Percentiles rank a stretch among this genome's conserved stretches.
Conservation (phyloP, 92 coral and sea anemone genomes). For the Nematostella vectensis region DNA sequence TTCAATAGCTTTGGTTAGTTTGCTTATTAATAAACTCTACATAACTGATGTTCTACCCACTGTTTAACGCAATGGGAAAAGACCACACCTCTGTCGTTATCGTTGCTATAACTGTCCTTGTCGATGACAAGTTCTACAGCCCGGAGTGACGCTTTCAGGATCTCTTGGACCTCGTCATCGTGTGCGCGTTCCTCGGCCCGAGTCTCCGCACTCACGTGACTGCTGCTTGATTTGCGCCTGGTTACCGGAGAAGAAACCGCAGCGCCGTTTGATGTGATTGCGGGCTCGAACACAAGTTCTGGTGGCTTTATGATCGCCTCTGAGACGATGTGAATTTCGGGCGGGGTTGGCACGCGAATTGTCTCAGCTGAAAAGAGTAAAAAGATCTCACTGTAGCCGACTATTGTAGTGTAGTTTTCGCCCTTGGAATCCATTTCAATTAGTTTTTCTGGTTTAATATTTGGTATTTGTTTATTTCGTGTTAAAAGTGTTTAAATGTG, state of each 20-base stretch:
- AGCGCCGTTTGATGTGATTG: neutral
- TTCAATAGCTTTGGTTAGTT: no score
- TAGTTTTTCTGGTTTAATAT: no score
- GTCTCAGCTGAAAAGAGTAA: slow-evolving; percentile 7
- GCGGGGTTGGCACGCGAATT: slow-evolving; percentile 13
- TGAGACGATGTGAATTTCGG: slow-evolving; percentile 32
- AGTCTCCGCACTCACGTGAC: neutral
- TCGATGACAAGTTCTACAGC: slow-evolving; percentile 63
- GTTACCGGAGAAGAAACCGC: neutral
- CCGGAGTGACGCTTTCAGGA: slow-evolving; percentile 27
- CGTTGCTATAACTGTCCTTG: no score
- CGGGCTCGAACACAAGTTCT: neutral
- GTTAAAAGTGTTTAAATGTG: no score
- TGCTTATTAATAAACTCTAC: no score
- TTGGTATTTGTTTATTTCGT: no score
- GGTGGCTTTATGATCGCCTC: slow-evolving; percentile 3
- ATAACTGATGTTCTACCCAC: no score
- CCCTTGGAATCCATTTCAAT: no score
- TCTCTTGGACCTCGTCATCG: slow-evolving; percentile 52
- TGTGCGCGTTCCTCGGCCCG: neutral
- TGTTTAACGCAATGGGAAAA: no score
- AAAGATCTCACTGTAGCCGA: no score
- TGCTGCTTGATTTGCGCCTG: neutral
- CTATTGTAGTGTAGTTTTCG: no score
- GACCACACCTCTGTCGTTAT: no score